Base-by-base conservation (phyloP, 2,113 vertebrate genomes). In the Mustela lutreola region DNA sequence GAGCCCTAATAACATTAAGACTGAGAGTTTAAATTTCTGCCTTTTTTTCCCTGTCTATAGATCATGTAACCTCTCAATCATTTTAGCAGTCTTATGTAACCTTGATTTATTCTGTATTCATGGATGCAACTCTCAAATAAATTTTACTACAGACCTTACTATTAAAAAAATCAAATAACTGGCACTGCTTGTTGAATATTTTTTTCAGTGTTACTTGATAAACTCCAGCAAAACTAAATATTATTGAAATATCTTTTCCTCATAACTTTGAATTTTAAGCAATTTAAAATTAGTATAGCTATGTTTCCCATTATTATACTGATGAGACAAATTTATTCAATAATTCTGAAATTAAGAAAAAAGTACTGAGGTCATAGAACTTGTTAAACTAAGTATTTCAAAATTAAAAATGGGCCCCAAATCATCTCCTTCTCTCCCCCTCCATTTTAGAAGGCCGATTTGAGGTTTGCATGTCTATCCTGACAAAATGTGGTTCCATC, bases 331-430 rank as follows among this genome's bases (percentile, higher is more conserved):
- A 78, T 79, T 78, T 45, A 15, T 2, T 39, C 62, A 63, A 36
- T 65, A 75, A 76, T 28, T 88, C 93, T 92, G 24, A 93, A 94
- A 94, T 84, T 26, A 85, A 85, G 58, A 21, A 89, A 85, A 95
- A 91, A n/a, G 7, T 63, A 19, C 33, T 86, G 33, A 67, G 10
- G 28, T 36, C 7, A 45, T 36, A 71, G 3, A 3, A 70, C 5
- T 84, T 80, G 15, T 81, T 85, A 81, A 92, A 87, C 0, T 83
- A 79, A 90, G 28, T 58, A 91, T 91, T 92, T 88, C 21, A 56
- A 21, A 91, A 11, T 65, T 60, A 50, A 9, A 71, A 63, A 84
- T 71, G 26, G 76, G 2, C 28, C 28, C 67, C 58, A 56, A 14
- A 1, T 73, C 4, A 48, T 81, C 15, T 36, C 26, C 9, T 48